Evolutionary conservation across 2,888 invertebrate species (phyloP), one percentile per base, ranked within the genome.

Genomic region (Neoaliturus tenellus): DNA sequence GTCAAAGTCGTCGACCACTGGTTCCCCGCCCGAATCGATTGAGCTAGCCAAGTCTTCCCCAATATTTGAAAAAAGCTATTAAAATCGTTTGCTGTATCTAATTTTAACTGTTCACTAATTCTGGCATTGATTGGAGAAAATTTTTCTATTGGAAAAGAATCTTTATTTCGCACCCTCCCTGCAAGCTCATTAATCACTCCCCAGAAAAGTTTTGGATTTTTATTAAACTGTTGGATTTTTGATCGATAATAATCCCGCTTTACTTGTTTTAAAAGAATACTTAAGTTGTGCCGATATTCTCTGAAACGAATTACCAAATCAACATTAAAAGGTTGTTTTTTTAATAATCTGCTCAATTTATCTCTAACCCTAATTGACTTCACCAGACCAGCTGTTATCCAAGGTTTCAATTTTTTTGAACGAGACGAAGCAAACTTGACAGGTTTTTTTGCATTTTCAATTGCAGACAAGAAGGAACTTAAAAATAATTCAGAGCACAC

Each of bases 61-160:
- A 48, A 80, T 39, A 80, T 20, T 28, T 14, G 80, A 48, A 80
- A 80, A 5, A 48, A 80, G 23, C 17, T 28, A n/a, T 80, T 80
- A 28, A 80, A 80, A 80, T 80, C 44, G 31, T 80, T 48, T 5
- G 80, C 80, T 51, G 6, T 51, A n/a, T 75, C 20, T 75, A n/a
- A 2, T 33, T 69, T 35, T 20, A 39, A 35, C 1, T 3, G n/a
- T 8, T 39, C 39, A 8, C 31, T 31, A 69, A 69, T 20, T 33
- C n/a, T 10, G 23, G 25, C n/a, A n/a, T 20, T 69, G 10, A 35
- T 20, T 20, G 28, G 31, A 31, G 31, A 69, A 20, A n/a, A 35
- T 28, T 69, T 69, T 1, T 69, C 14, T 35, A 69, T n/a, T 31
- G 71, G 71, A 69, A 69, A 69, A n/a, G n/a, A 20, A 4, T 69